Base-by-base conservation (phyloP, 2,113 vertebrate genomes). In the Scomber japonicus region DNA sequence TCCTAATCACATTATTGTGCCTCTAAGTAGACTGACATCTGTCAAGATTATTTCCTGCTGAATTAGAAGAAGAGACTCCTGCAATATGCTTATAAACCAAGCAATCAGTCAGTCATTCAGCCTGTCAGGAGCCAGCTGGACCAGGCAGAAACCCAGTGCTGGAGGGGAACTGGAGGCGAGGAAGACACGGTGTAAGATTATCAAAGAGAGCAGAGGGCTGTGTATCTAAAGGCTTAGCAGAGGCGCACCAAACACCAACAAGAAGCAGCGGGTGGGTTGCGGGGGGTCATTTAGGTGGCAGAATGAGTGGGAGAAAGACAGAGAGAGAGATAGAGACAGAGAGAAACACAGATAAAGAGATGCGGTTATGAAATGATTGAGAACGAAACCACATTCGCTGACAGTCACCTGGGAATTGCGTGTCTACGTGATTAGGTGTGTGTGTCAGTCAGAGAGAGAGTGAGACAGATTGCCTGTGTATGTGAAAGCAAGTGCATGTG, bases 191-290 rank as follows among this genome's bases (percentile, higher is more conserved):
- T 72, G 80, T 60, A 74, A 78, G 75, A 90, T 88, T 75, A 84
- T 88, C 82, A 92, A 89, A 86, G 81, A 21, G 72, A 86, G 70
- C 72, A 83, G 84, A 76, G 72, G 75, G 67, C 68, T 90, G 81
- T 68, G 87, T 83, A 69, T 87, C 75, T 50, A 78, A 88, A 86
- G 79, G 78, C 73, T 67, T 50, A 78, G 71, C 56, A 75, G 55
- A 78, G 60, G 63, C 77, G 81, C 78, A 77, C 74, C 71, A 81
- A 80, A 86, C 48, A 83, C 27, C 61, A 82, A 75, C 72, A 61
- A 71, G 57, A 63, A 72, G 64, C 14, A 27, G 55, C 11, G 17
- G 46, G 27, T 45, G 45, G 17, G 44, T 70, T 21, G 57, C 27
- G 48, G 50, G 59, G 80, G 82, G 74, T 87, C 77, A 85, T 74